Evolutionary conservation across 2,797 vertebrate species (phyloP).

Genomic region (Lithobates pipiens): DNA sequence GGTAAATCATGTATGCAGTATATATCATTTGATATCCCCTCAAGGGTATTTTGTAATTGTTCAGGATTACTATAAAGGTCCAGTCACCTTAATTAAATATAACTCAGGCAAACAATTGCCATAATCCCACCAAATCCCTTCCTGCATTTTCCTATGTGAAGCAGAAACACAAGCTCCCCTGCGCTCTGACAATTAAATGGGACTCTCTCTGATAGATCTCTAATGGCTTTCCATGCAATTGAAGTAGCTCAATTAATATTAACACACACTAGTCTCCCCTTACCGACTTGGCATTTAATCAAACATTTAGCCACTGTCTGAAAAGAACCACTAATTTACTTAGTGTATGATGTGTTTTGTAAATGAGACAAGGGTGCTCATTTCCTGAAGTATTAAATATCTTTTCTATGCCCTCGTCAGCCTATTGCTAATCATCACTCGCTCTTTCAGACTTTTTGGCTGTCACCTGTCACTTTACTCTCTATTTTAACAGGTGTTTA

Average conservation of each 20-base stretch:
- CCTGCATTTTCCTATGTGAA: slow-evolving; percentile 45
- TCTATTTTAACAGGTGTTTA: slow-evolving; percentile 58
- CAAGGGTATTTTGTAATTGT: slow-evolving; percentile 36
- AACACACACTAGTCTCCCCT: slow-evolving; percentile 48
- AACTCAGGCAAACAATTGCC: slow-evolving; percentile 34
- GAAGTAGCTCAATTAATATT: slow-evolving; percentile 55
- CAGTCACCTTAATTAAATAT: slow-evolving; percentile 50
- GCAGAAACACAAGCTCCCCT: slow-evolving; percentile 32
- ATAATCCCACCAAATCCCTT: slow-evolving; percentile 46
- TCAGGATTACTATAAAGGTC: slow-evolving; percentile 45
- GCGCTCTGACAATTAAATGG: slow-evolving; percentile 32
- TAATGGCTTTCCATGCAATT: slow-evolving; percentile 31
- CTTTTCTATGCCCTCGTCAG: slow-evolving; percentile 30
- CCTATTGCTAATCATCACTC: slow-evolving; percentile 18
- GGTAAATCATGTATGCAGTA: not conserved
- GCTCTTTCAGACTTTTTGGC: slow-evolving; percentile 22
- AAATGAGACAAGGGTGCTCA: slow-evolving; percentile 24
- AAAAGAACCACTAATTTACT: slow-evolving; percentile 45
- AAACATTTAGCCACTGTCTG: slow-evolving; percentile 34
- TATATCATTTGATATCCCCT: slow-evolving; percentile 18
- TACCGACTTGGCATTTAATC: slow-evolving; percentile 57
- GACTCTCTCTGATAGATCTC: slow-evolving; percentile 16
- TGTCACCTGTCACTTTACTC: slow-evolving; percentile 53
- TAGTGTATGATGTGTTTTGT: slow-evolving; percentile 43
- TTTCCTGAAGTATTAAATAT: slow-evolving; percentile 56